phyloP scores from a whole-genome alignment of 2,888 invertebrate species.

The Drosophila antonietae region DNA sequence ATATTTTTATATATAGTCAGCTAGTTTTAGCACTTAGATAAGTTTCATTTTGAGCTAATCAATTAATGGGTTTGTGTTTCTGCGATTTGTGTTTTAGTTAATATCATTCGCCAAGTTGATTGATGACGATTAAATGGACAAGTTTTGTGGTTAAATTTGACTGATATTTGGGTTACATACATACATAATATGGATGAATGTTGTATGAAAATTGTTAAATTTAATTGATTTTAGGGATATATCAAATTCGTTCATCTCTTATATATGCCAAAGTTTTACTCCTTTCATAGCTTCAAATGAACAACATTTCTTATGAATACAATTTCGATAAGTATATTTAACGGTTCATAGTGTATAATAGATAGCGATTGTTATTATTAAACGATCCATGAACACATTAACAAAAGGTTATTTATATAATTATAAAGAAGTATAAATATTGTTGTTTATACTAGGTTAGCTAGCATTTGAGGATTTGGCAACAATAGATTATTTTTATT shows the following conservation, averaged over 20 bases:
- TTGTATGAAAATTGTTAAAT: too few relatives aligned
- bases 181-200: too few relatives aligned
- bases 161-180: not conserved
- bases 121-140: constrained; percentile 23
- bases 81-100: not conserved
- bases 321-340: too few relatives aligned
- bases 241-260: too few relatives aligned
- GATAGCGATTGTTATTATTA: not conserved
- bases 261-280: not conserved
- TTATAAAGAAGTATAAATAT: too few relatives aligned
- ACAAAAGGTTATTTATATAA: too few relatives aligned
- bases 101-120: constrained; percentile 26
- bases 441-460: not conserved
- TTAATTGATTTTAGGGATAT: too few relatives aligned
- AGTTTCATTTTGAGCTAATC: constrained; percentile 8
- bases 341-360: not conserved
- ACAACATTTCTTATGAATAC: too few relatives aligned
- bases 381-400: not conserved
- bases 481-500: not conserved
- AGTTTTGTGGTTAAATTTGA: not conserved
- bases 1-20: not conserved
- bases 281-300: not conserved
- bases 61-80: constrained; percentile 8
- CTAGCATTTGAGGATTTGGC: not conserved
- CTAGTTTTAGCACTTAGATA: constrained; percentile 3